Evolutionary conservation across 2,113 vertebrate genomes (phyloP), one percentile per base, ranked within the genome.

Genomic region (Sebastes fasciatus): DNA sequence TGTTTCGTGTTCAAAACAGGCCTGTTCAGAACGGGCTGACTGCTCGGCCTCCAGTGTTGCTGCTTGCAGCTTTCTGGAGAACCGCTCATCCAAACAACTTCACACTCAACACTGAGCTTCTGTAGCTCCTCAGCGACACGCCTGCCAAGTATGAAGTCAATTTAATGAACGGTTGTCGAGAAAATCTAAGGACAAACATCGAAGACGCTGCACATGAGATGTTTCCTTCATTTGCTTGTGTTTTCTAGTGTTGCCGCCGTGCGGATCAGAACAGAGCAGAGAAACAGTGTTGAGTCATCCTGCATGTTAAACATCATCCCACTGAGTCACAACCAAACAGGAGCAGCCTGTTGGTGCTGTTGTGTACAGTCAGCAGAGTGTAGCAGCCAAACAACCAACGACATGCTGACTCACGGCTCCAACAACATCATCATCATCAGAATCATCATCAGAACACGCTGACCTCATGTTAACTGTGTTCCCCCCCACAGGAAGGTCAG

Each of bases 401-500:
- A 79, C 66, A 49, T 34, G 34, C 34, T 34, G 34, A 34, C 34
- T 34, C 34, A 34, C 34, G 4, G 34, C 34, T 34, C 34, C 34
- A 34, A 34, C 34, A 34, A 34, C 34, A 34, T 4, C 34, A 34
- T 58, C 69, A 45, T 26, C 54, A 71, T 57, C 64, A 48, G 23
- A 54, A 21, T 42, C 63, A 14, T 19, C 77, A n/a, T 13, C 77
- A n/a, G 58, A 55, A 8, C 40, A 21, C 75, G 1, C 62, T 21
- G 64, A 60, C 64, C 54, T 79, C 40, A 75, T 42, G 8, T 14
- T 6, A 60, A 19, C 70, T 57, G n/a, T 48, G 64, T 8, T 7
- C 16, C 62, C 34, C 43, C 16, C 12, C 12, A 21, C 52, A 4
- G 45, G 48, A 6, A 23, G 78, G 79, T 82, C 84, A 78, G 62